Conservation (phyloP, 2,888 invertebrate species). For the Xestia rhomboidea region DNA sequence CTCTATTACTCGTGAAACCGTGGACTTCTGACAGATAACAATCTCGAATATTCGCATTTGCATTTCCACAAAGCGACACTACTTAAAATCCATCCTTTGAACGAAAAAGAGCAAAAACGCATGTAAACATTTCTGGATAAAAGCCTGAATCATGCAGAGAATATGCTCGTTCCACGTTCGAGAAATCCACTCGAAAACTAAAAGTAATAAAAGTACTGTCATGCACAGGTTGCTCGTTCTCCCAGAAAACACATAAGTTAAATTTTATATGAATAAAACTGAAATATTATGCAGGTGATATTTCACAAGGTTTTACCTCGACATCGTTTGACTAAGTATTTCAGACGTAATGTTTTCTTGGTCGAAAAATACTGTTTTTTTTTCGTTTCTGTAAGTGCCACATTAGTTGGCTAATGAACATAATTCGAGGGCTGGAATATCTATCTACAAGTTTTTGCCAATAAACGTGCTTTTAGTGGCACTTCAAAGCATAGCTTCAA, state of each 20-base stretch:
- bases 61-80: neutral
- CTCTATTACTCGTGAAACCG: too few relatives aligned
- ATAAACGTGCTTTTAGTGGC: conserved; percentile 16
- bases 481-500: conserved; percentile 8
- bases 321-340: conserved; percentile 48
- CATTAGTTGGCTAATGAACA: conserved; percentile 17
- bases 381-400: neutral
- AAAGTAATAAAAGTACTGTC: conserved; percentile 65
- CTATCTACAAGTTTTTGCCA: conserved; percentile 10
- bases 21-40: neutral
- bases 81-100: conserved; percentile 1
- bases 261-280: conserved; percentile 63
- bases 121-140: conserved; percentile 46
- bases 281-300: conserved; percentile 62
- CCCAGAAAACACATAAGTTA: conserved; percentile 60
- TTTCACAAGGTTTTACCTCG: conserved; percentile 38
- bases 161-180: conserved; percentile 52
- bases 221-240: conserved; percentile 54
- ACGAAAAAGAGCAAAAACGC: conserved; percentile 14
- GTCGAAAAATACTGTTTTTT: neutral
- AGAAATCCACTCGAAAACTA: conserved; percentile 55
- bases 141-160: conserved; percentile 48
- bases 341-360: conserved; percentile 30
- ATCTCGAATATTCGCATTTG: neutral
- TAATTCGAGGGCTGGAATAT: neutral